phyloP scores from a whole-genome alignment of 2,888 invertebrate species.

The Luffia ferchaultella region DNA sequence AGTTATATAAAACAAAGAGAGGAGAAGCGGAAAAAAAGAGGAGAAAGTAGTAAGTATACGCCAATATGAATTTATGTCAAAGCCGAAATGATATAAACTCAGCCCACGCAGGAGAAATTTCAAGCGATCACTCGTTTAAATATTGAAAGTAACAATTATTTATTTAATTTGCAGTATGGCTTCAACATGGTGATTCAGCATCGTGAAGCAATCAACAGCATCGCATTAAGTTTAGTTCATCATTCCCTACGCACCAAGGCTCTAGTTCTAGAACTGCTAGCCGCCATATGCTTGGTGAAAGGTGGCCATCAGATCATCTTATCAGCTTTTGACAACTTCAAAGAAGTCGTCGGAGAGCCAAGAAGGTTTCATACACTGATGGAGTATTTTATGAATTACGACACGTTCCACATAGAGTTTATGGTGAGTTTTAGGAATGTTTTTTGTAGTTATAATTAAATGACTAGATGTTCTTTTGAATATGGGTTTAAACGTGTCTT shows the following conservation, averaged over 20 bases:
- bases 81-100: no score
- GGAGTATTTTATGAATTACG: conserved; percentile 96
- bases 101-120: no score
- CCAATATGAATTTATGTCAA: no score
- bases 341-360: conserved; percentile 86
- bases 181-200: conserved; percentile 99
- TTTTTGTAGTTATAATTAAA: neutral
- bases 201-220: conserved; percentile 97
- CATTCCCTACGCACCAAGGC: conserved; percentile 97
- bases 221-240: conserved; percentile 95
- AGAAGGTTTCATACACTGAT: conserved; percentile 95
- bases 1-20: no score
- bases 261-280: conserved; percentile 93
- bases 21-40: no score
- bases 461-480: no score
- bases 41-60: no score
- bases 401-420: conserved; percentile 97
- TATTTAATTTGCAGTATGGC: conserved; percentile 81
- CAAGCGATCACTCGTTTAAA: no score
- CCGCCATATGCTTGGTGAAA: conserved; percentile 98
- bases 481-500: no score
- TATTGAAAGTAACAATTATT: no score
- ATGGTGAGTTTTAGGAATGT: conserved; percentile 79
- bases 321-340: conserved; percentile 97
- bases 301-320: conserved; percentile 99